Evolutionary conservation across 2,113 vertebrate genomes (phyloP).

Genomic region (Atlantisia rogersi): DNA sequence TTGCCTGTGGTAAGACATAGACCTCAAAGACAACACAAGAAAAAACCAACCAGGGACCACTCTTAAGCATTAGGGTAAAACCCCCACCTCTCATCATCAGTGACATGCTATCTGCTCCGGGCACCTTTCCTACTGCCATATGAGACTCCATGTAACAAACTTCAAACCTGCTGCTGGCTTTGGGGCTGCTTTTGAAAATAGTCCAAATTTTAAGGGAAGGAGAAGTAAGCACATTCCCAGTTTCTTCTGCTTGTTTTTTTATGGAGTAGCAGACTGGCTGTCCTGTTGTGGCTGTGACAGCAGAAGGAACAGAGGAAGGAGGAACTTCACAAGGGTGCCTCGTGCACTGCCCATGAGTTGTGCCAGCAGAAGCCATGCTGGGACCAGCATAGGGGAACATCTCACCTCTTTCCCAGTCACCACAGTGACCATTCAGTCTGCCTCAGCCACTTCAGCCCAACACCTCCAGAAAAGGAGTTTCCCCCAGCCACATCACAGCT

Average conservation of each 20-base stretch:
- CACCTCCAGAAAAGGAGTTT: rapidly evolving
- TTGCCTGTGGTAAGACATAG: background rate
- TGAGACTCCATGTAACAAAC: background rate
- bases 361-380: background rate
- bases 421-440: background rate
- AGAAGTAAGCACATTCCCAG: background rate
- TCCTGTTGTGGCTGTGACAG: background rate
- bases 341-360: background rate
- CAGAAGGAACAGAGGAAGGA: background rate
- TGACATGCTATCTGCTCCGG: background rate
- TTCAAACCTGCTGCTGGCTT: background rate
- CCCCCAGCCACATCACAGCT: rapidly evolving
- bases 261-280: background rate
- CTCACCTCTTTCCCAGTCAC: background rate
- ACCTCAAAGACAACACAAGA: background rate
- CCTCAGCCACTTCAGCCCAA: background rate
- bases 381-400: background rate
- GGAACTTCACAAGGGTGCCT: background rate
- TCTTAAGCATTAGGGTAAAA: background rate
- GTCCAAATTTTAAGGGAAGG: background rate
- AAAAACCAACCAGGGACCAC: background rate
- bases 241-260: background rate
- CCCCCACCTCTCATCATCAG: background rate
- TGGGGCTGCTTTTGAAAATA: background rate
- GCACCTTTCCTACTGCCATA: background rate